phyloP scores from a whole-genome alignment of 2,797 vertebrate species.

The Mus caroli region DNA sequence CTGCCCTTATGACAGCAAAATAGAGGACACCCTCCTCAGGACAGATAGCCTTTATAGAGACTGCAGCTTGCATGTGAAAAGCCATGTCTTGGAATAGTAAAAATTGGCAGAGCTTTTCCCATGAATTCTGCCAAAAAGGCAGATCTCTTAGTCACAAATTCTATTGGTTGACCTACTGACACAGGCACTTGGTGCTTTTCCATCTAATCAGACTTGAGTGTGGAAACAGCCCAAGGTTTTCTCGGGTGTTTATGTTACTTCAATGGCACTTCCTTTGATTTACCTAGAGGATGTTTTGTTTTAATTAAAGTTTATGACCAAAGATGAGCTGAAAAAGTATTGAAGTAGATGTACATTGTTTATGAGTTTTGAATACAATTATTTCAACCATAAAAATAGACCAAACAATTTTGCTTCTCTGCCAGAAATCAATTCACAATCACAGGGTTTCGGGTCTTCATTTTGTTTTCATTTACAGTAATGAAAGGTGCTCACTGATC shows the following conservation, averaged over 20 bases:
- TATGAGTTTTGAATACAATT: slow-evolving; percentile 86
- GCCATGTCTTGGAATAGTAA: slow-evolving; percentile 68
- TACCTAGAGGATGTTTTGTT: slow-evolving; percentile 87
- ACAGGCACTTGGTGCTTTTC: slow-evolving; percentile 84
- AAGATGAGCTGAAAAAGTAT: slow-evolving; percentile 84
- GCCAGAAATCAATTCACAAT: slow-evolving; percentile 87
- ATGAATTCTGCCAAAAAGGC: slow-evolving; percentile 74
- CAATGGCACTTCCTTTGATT: slow-evolving; percentile 87
- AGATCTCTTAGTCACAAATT: slow-evolving; percentile 73
- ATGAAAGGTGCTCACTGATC: slow-evolving; percentile 84
- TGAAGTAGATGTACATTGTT: slow-evolving; percentile 86
- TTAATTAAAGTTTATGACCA: slow-evolving; percentile 87
- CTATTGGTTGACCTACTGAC: slow-evolving; percentile 73
- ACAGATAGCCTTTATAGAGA: slow-evolving; percentile 79
- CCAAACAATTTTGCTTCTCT: slow-evolving; percentile 86
- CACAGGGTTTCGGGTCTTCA: slow-evolving; percentile 79
- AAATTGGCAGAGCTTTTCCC: slow-evolving; percentile 78
- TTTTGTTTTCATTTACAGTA: slow-evolving; percentile 84
- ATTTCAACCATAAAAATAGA: slow-evolving; percentile 87
- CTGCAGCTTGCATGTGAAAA: slow-evolving; percentile 74
- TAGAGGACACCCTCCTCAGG: slow-evolving; percentile 67
- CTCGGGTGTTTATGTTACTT: slow-evolving; percentile 86
- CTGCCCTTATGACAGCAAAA: slow-evolving; percentile 79
- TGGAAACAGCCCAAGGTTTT: slow-evolving; percentile 87
- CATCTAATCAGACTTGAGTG: slow-evolving; percentile 82